phyloP scores from a whole-genome alignment of 2,888 invertebrate species.

The Rugalucina vietnamica region DNA sequence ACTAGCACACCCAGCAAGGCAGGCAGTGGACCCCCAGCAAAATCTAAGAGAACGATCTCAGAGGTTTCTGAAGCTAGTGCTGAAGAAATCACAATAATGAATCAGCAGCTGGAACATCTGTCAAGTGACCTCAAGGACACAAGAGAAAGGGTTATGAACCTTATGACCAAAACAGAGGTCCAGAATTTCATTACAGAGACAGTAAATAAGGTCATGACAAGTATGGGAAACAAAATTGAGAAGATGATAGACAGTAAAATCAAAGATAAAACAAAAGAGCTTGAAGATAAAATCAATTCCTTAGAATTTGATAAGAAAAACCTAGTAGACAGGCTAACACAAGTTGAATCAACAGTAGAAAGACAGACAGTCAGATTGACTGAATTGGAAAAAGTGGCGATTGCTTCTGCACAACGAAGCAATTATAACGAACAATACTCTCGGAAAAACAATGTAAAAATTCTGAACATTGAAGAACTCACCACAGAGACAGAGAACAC shows the following conservation, averaged over 20 bases:
- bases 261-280: background rate
- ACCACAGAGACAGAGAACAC: background rate
- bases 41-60: conserved; percentile 1
- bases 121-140: background rate
- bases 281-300: background rate
- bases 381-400: background rate
- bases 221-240: background rate
- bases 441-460: conserved; percentile 16
- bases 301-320: background rate
- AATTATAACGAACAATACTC: conserved; percentile 23
- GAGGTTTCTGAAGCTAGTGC: conserved; percentile 7
- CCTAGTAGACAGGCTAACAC: background rate
- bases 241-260: background rate
- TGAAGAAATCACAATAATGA: background rate
- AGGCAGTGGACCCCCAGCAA: background rate
- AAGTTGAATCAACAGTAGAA: background rate
- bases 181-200: background rate
- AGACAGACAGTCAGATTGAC: background rate
- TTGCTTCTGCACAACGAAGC: background rate
- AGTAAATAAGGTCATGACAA: background rate
- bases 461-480: background rate
- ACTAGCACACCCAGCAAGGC: background rate
- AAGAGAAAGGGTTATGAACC: background rate
- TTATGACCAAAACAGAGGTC: background rate
- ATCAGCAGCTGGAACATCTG: background rate